Evolutionary conservation across 2,113 vertebrate genomes (phyloP).

Genomic region (Acanthochromis polyacanthus): DNA sequence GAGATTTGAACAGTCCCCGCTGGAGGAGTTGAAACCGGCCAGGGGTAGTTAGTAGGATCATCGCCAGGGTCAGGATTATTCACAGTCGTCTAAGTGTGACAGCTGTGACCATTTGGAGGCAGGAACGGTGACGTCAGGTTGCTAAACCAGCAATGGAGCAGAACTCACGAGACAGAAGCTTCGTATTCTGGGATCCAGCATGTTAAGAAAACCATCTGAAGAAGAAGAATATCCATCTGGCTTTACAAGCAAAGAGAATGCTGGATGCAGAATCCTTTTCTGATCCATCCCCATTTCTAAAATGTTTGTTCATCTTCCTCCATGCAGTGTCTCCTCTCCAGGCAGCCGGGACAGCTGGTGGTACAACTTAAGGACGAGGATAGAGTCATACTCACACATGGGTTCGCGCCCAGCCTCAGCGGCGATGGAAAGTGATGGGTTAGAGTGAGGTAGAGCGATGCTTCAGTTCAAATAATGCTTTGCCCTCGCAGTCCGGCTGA

Average conservation of each 20-base stretch:
- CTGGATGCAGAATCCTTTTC: conserved; percentile 24
- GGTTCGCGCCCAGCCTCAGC: conserved; percentile 18
- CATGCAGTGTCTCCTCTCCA: conserved; percentile 17
- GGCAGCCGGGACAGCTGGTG: conserved; percentile 38
- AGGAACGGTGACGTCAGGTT: conserved; percentile 10
- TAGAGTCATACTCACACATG: conserved; percentile 23
- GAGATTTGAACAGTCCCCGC: conserved; percentile 25
- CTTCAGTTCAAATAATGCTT: conserved; percentile 22
- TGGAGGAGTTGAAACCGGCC: conserved; percentile 24
- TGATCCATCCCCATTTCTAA: conserved; percentile 32
- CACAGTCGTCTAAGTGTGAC: conserved; percentile 32
- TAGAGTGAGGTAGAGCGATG: conserved; percentile 13
- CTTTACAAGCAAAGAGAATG: conserved; percentile 26
- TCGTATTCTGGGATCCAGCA: conserved; percentile 24
- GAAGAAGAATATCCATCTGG: conserved; percentile 34
- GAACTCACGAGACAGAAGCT: conserved; percentile 35
- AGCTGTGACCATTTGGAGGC: conserved; percentile 28
- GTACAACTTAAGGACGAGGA: conserved; percentile 1
- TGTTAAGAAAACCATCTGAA: conserved; percentile 23
- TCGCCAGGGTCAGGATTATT: conserved; percentile 28
- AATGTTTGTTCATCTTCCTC: conserved; percentile 23
- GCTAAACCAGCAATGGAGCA: conserved; percentile 14
- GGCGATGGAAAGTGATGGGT: conserved; percentile 7
- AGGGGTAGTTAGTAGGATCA: conserved; percentile 36
- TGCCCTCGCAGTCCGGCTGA: conserved; percentile 15